Percentiles rank a stretch among this genome's conserved stretches.
Conservation (phyloP, 2,888 invertebrate species). For the Myathropa florea region DNA sequence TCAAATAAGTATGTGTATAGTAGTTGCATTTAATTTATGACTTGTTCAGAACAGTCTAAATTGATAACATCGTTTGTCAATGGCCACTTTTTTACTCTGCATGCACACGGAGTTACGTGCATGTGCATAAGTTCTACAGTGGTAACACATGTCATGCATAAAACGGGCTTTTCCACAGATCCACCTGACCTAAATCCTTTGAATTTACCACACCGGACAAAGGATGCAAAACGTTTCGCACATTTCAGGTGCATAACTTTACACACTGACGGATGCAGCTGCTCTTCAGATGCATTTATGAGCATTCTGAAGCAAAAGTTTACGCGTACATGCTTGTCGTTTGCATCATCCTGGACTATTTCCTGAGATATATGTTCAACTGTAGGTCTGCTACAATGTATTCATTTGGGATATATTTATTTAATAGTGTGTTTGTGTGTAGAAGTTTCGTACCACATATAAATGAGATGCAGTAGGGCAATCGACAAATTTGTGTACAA, state of each 20-base stretch:
- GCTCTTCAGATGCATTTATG: background rate
- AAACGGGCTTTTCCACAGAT: background rate
- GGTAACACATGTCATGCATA: background rate
- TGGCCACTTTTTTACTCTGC: background rate
- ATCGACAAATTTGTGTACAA: background rate
- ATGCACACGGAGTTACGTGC: background rate
- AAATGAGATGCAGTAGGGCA: background rate
- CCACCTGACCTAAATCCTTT: constrained; percentile 22
- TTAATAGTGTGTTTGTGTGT: background rate
- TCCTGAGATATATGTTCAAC: background rate
- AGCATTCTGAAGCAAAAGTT: background rate
- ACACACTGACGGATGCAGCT: background rate
- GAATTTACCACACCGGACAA: background rate
- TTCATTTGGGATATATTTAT: background rate
- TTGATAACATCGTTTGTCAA: background rate
- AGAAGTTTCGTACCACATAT: background rate
- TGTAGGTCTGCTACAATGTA: background rate
- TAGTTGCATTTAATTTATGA: background rate
- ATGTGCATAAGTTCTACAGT: background rate
- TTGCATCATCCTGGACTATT: background rate
- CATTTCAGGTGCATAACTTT: background rate
- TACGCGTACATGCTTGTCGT: background rate
- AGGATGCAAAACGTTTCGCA: background rate
- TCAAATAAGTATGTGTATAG: background rate
- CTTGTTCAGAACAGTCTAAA: background rate